Conservation (phyloP, 2,113 vertebrate genomes). For the Papio anubis region DNA sequence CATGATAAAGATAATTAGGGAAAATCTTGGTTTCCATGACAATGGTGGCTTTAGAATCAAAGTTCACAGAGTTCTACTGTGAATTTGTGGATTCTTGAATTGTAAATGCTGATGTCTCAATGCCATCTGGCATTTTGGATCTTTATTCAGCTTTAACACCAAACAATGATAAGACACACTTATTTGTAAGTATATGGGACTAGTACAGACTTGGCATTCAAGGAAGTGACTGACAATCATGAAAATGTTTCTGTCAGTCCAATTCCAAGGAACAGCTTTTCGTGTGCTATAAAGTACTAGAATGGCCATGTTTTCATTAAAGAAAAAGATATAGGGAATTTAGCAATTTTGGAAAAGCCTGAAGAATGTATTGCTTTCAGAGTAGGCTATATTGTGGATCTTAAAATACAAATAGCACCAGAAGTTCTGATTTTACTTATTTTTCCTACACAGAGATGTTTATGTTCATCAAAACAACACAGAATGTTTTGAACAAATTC, state of each 20-base stretch:
- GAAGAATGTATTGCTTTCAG: not conserved
- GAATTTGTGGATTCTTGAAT: not conserved
- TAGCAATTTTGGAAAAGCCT: not conserved
- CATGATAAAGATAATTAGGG: not conserved
- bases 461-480: not conserved
- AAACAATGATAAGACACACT: not conserved
- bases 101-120: not conserved
- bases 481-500: slow-evolving; percentile 9
- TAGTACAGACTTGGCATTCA: not conserved
- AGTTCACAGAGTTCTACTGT: not conserved
- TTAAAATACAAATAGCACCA: not conserved
- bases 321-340: not conserved
- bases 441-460: not conserved
- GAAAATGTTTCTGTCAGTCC: not conserved
- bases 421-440: not conserved
- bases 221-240: not conserved
- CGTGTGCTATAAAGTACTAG: not conserved
- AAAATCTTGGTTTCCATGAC: slow-evolving; percentile 29
- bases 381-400: not conserved
- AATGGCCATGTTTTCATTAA: not conserved
- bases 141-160: not conserved
- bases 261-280: not conserved
- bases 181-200: not conserved
- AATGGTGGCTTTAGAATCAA: slow-evolving; percentile 37
- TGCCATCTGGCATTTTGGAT: not conserved